Base-by-base conservation (phyloP, 2,797 vertebrate species). In the Garrulus glandarius region DNA sequence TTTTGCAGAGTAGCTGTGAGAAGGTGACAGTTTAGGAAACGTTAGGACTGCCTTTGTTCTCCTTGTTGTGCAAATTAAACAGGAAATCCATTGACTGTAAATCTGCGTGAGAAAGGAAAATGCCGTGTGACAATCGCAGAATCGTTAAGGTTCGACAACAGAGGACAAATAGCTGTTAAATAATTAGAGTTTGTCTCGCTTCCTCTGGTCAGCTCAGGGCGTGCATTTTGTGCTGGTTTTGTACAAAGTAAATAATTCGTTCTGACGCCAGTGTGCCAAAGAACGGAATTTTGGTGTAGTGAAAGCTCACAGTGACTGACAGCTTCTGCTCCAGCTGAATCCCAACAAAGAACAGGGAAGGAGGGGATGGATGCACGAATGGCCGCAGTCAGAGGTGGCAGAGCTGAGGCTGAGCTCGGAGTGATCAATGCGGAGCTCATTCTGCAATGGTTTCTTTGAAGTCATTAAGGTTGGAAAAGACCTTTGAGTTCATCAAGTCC, bases 381-480 rank as follows among this genome's bases (percentile, higher is more conserved):
- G 9, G 27, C 37, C 55, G 19, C 18, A 30, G 47, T 37, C 52
- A 59, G 43, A 59, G 27, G 12, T 34, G 64, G 29, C 36, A 65
- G 26, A 89, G 18, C 17, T 83, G 20, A 74, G 43, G 32, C 22
- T n/a, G 36, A 72, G 21, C 4, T 29, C 13, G 6, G 43, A 15
- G 22, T 6, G 10, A 2, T 30, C 3, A 0, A 6, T 13, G 15
- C 6, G 10, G 32, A 72, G 8, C 21, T 89, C 15, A 1, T 26
- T 37, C 64, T 52, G 13, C 61, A 36, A 0, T 32, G 13, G 21
- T 41, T 87, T 60, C 4, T 72, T 79, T 72, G 26, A 63, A 67
- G 23, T 5, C 50, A 0, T 36, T 50, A 39, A 27, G n/a, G 64
- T 30, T 64, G 57, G 65, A 59, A 21, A 65, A 47, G 34, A 27